A percentile compares a stretch with the other conserved stretches of the same genome.
These are phyloP conservation scores for Griposia aprilina DNA, from an alignment of 2,888 invertebrate genomes.

Conservation along the genomic window DNA sequence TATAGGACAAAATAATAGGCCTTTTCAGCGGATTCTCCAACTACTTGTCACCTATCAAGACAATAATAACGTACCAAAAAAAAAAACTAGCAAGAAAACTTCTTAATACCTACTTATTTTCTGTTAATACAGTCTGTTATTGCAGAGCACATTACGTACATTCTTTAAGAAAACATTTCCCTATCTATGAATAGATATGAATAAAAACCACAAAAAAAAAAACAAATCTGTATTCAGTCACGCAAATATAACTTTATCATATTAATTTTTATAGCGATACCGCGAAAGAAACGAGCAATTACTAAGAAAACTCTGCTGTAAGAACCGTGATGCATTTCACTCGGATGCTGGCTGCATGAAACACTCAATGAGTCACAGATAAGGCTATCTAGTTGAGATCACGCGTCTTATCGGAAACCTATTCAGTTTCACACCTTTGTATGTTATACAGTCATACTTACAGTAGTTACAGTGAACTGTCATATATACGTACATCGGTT, in stretches of 20 bases:
- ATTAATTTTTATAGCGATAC: constrained; percentile 40
- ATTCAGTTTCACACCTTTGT: constrained; percentile 15
- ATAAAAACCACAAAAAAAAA: not conserved
- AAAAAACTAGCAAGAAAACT: too few species aligned
- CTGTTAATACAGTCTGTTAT: not conserved
- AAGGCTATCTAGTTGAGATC: constrained; percentile 84
- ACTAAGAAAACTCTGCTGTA: constrained; percentile 45
- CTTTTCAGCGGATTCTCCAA: too few species aligned
- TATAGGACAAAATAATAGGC: too few species aligned
- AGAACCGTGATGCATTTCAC: constrained; percentile 54
- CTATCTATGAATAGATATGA: too few species aligned
- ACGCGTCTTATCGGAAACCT: constrained; percentile 65
- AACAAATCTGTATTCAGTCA: constrained; percentile 6
- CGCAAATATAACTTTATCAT: constrained; percentile 35
- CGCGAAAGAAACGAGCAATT: constrained; percentile 45
- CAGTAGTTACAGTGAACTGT: not conserved
- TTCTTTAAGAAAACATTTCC: not conserved
- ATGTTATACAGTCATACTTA: constrained; percentile 20
- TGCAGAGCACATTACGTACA: too few species aligned
- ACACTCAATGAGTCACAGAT: constrained; percentile 83
- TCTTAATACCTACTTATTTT: too few species aligned
- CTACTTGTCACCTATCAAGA: too few species aligned
- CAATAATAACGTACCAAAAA: too few species aligned
- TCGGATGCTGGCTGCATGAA: constrained; percentile 70
- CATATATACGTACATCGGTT: too few species aligned